These are phyloP conservation scores for Gasteruption jaculator DNA, from an alignment of 2,888 invertebrate species.

Conservation along the genomic window DNA sequence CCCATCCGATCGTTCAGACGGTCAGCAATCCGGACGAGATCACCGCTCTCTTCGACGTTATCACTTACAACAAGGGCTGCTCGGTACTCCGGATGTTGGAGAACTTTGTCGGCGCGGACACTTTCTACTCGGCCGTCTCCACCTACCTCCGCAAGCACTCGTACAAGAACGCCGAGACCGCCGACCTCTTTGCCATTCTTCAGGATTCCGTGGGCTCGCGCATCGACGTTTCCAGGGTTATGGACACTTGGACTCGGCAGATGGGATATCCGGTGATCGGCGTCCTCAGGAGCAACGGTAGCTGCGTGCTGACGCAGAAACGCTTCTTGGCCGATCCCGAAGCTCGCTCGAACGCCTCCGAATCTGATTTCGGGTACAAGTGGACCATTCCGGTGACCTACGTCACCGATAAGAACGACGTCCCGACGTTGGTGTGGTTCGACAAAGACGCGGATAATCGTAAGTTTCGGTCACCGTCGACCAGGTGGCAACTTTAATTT, in stretches of 20 bases:
- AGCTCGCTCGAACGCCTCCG: conserved; percentile 50
- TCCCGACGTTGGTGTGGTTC: conserved; percentile 43
- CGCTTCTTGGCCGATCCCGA: conserved; percentile 71
- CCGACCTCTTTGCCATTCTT: conserved; percentile 69
- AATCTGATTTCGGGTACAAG: conserved; percentile 62
- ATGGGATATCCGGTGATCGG: conserved; percentile 81
- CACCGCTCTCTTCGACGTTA: conserved; percentile 84
- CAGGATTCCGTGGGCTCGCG: conserved; percentile 56
- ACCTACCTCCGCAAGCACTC: conserved; percentile 68
- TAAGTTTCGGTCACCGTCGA: too few relatives aligned
- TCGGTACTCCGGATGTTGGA: conserved; percentile 86
- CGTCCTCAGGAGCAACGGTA: conserved; percentile 53
- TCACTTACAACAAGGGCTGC: conserved; percentile 92
- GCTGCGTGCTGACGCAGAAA: conserved; percentile 65
- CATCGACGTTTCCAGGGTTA: conserved; percentile 60
- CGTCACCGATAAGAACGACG: conserved; percentile 55
- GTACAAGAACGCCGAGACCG: conserved; percentile 75
- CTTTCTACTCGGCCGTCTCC: conserved; percentile 69
- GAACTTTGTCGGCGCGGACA: conserved; percentile 67
- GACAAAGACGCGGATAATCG: conserved; percentile 37
- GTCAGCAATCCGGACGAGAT: conserved; percentile 87
- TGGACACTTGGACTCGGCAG: conserved; percentile 88
- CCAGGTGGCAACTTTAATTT: too few relatives aligned
- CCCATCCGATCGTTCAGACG: conserved; percentile 85
- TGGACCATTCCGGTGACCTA: conserved; percentile 86